Evolutionary conservation across 1,140 invertebrate species (phyloP).

Genomic region (Drosophila sp.): DNA sequence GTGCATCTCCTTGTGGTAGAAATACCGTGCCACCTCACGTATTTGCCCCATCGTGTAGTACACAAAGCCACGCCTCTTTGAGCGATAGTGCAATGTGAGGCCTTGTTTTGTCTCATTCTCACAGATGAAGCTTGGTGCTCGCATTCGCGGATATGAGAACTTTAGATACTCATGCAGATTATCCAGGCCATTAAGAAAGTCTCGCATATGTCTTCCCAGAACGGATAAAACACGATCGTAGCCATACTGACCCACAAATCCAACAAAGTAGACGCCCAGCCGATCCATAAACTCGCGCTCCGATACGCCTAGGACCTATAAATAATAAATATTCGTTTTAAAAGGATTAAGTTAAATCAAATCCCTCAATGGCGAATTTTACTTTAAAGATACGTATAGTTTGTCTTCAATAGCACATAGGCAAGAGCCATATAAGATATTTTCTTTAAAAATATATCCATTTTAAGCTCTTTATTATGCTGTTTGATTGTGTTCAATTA

Average conservation of each 20-base stretch:
- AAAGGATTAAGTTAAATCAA: background rate
- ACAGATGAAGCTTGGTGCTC: constrained; percentile 97
- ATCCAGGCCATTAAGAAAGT: constrained; percentile 98
- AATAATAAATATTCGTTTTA: background rate
- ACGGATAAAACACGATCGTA: constrained; percentile 96
- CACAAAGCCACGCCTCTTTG: constrained; percentile 95
- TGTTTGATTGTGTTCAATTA: background rate
- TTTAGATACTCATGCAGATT: constrained; percentile 99
- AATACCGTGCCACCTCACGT: constrained; percentile 94
- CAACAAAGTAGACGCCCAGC: constrained; percentile 95
- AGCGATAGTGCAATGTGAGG: constrained; percentile 96
- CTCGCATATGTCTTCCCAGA: constrained; percentile 95
- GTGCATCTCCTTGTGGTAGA: constrained; percentile 96
- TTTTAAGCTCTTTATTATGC: background rate
- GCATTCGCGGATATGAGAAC: constrained; percentile 96
- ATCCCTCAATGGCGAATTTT: too few relatives aligned
- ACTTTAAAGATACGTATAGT: too few relatives aligned
- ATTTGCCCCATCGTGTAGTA: constrained; percentile 99
- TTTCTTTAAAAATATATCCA: too few relatives aligned
- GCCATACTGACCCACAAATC: constrained; percentile 96
- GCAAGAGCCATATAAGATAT: too few relatives aligned
- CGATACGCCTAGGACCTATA: constrained; percentile 91
- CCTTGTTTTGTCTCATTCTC: constrained; percentile 97
- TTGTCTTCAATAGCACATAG: too few relatives aligned
- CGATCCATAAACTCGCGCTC: constrained; percentile 95